A percentile compares a stretch with the other conserved stretches of the same genome.
Conservation (phyloP, 2,797 vertebrate species). For the Rhyacichthys aspro region DNA sequence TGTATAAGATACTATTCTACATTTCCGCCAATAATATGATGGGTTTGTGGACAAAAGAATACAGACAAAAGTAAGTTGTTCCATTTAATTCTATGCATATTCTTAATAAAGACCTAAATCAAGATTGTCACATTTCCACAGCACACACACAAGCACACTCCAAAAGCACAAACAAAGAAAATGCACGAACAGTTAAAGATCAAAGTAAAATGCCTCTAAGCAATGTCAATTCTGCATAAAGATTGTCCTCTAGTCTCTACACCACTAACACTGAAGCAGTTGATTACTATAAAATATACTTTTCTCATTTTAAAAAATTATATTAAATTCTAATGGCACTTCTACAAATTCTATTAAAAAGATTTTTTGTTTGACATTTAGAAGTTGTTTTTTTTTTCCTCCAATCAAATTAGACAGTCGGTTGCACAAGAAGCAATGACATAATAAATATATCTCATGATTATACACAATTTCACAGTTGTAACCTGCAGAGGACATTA, state of each 20-base stretch:
- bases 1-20: background rate
- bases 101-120: slow-evolving; percentile 84
- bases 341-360: slow-evolving; percentile 87
- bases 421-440: slow-evolving; percentile 80
- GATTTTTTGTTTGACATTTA: slow-evolving; percentile 75
- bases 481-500: slow-evolving; percentile 81
- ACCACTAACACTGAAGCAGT: slow-evolving; percentile 81
- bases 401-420: slow-evolving; percentile 76
- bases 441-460: slow-evolving; percentile 87
- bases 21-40: background rate
- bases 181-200: slow-evolving; percentile 76
- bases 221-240: slow-evolving; percentile 81
- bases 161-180: slow-evolving; percentile 75
- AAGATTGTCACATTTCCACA: slow-evolving; percentile 89
- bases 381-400: slow-evolving; percentile 64
- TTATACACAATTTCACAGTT: slow-evolving; percentile 87
- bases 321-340: slow-evolving; percentile 90
- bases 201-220: slow-evolving; percentile 78
- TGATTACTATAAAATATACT: slow-evolving; percentile 86
- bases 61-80: slow-evolving; percentile 76
- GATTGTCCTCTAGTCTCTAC: slow-evolving; percentile 86
- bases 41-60: slow-evolving; percentile 24
- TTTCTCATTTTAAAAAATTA: slow-evolving; percentile 85
- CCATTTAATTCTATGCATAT: slow-evolving; percentile 85
- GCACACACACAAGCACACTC: slow-evolving; percentile 79